phyloP scores from a whole-genome alignment of 1,140 invertebrate species.

The Hirudo medicinalis region DNA sequence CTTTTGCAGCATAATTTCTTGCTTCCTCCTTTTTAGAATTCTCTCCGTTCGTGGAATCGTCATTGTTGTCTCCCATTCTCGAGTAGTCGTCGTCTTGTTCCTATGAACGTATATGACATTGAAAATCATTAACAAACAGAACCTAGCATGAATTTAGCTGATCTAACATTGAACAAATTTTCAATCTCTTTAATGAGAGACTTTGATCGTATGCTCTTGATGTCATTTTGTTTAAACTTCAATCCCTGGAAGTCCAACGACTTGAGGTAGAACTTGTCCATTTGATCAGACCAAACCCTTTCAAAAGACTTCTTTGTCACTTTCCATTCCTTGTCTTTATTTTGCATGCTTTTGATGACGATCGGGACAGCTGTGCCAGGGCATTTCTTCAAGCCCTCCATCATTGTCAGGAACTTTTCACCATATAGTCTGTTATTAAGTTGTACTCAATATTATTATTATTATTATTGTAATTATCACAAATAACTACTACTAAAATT shows the following conservation, averaged over 20 bases:
- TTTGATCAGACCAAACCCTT: slow-evolving; percentile 83
- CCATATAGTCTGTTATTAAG: slow-evolving; percentile 62
- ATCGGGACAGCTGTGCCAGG: slow-evolving; percentile 81
- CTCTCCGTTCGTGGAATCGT: not conserved
- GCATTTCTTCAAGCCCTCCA: slow-evolving; percentile 90
- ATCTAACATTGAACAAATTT: slow-evolving; percentile 59
- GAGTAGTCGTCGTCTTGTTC: not conserved
- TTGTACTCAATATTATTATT: too few species aligned
- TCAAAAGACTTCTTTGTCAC: slow-evolving; percentile 11
- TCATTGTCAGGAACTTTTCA: slow-evolving; percentile 86
- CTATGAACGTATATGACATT: too few species aligned
- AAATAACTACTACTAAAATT: too few species aligned
- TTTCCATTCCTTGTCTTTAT: slow-evolving; percentile 11
- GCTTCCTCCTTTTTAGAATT: not conserved
- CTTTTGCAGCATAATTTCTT: not conserved
- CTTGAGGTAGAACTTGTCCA: slow-evolving; percentile 95
- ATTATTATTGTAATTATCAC: too few species aligned
- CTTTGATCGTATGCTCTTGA: slow-evolving; percentile 87
- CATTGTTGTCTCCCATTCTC: not conserved
- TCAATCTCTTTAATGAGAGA: slow-evolving; percentile 90
- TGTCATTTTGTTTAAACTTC: slow-evolving; percentile 94
- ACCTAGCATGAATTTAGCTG: too few species aligned
- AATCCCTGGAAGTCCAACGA: slow-evolving; percentile 95
- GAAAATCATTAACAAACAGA: too few species aligned
- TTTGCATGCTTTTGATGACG: slow-evolving; percentile 58